Evolutionary conservation across 2,113 vertebrate genomes (phyloP).

Genomic region (Scomber colias): DNA sequence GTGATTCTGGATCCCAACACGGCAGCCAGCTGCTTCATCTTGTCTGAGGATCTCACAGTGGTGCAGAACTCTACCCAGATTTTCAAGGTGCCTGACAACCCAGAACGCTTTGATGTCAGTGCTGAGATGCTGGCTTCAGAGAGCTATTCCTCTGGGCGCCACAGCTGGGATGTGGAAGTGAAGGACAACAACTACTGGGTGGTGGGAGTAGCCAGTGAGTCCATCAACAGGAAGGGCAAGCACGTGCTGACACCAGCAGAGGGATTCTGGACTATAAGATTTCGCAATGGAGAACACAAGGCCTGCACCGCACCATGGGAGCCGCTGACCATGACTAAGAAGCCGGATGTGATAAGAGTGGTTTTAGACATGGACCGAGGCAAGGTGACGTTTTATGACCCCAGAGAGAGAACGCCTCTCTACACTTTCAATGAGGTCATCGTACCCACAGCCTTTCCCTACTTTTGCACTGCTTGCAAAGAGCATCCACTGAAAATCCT

Average conservation of each 20-base stretch:
- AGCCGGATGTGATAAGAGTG: conserved; percentile 77
- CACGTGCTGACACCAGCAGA: conserved; percentile 84
- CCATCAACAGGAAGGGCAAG: conserved; percentile 85
- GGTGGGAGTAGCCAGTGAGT: conserved; percentile 82
- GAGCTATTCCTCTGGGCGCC: conserved; percentile 78
- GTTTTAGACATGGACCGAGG: conserved; percentile 85
- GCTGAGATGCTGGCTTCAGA: conserved; percentile 84
- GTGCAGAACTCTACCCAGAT: conserved; percentile 80
- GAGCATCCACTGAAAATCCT: conserved; percentile 83
- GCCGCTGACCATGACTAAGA: conserved; percentile 76
- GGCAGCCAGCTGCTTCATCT: conserved; percentile 83
- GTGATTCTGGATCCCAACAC: conserved; percentile 86
- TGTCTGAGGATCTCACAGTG: conserved; percentile 81
- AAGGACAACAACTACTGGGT: conserved; percentile 87
- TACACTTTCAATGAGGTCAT: conserved; percentile 81
- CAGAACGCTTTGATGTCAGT: conserved; percentile 84
- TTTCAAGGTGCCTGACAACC: conserved; percentile 85
- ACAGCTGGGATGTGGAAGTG: conserved; percentile 85
- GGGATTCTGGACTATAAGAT: conserved; percentile 87
- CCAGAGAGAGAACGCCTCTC: conserved; percentile 77
- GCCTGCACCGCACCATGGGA: conserved; percentile 86
- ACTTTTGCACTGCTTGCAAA: conserved; percentile 86
- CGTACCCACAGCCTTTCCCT: conserved; percentile 76
- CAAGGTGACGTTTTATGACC: conserved; percentile 83
- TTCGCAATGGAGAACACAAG: conserved; percentile 85